Evolutionary conservation across 1,140 invertebrate genomes (phyloP).

Genomic region (Stegodyphus dumicola): DNA sequence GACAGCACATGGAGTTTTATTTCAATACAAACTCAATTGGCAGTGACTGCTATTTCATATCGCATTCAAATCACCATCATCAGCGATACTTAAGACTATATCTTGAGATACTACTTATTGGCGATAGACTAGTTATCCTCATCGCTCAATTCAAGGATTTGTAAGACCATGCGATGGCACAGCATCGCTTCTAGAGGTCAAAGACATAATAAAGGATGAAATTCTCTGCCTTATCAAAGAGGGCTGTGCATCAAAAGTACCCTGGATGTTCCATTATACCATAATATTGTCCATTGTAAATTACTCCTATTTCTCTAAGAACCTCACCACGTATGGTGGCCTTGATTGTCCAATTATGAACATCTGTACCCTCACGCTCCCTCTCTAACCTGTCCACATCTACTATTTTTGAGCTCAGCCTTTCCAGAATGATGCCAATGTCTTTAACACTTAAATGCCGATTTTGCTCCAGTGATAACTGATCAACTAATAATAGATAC

Average conservation of each 20-base stretch:
- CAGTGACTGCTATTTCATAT: conserved; percentile 61
- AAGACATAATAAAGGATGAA: conserved; percentile 54
- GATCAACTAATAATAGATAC: conserved; percentile 91
- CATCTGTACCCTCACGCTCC: conserved; percentile 89
- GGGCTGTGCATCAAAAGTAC: conserved; percentile 71
- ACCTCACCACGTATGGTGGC: conserved; percentile 91
- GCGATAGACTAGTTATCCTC: conserved; percentile 57
- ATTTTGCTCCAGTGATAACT: conserved; percentile 85
- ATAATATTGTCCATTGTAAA: conserved; percentile 96
- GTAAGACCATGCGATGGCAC: conserved; percentile 49
- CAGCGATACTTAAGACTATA: conserved; percentile 45
- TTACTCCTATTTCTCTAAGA: conserved; percentile 87
- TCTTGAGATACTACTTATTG: conserved; percentile 56
- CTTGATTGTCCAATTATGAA: conserved; percentile 94
- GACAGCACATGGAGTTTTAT: conserved; percentile 56
- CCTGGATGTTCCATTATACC: conserved; percentile 93
- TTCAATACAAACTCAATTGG: conserved; percentile 57
- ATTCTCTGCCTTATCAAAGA: conserved; percentile 40
- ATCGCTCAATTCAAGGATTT: conserved; percentile 53
- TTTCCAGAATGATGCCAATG: conserved; percentile 92
- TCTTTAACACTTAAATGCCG: conserved; percentile 92
- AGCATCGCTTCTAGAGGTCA: conserved; percentile 58
- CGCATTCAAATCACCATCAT: conserved; percentile 46
- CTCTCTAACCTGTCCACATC: conserved; percentile 91
- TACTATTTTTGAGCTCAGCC: conserved; percentile 90